Base-by-base conservation (phyloP, 1,140 invertebrate species). In the Meloidogyne chitwoodi region DNA sequence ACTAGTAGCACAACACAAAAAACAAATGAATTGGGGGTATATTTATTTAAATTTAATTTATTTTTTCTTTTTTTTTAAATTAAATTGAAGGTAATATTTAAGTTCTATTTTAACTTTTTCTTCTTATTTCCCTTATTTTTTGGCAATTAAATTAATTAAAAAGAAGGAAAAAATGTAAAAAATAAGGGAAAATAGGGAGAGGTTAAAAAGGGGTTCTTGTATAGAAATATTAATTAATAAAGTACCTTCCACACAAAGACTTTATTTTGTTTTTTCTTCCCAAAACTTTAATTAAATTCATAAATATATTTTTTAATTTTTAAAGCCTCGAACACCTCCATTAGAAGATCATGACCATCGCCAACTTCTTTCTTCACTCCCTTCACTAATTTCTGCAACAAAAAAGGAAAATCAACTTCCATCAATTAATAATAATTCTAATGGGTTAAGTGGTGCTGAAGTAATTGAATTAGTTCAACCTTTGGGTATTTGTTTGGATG, bases 251-350 rank as follows among this genome's bases (percentile, higher is more conserved):
- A n/a, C n/a, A n/a, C n/a, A n/a, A n/a, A n/a, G n/a, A n/a, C n/a
- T n/a, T n/a, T n/a, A n/a, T n/a, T n/a, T n/a, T n/a, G n/a, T n/a
- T n/a, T n/a, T n/a, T n/a, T n/a, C n/a, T n/a, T n/a, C n/a, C n/a
- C n/a, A n/a, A n/a, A n/a, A 70, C 34, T 61, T 70, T 70, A 70
- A n/a, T 11, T 5, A 10, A 41, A 41, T 41, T 65, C n/a, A n/a
- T 31, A 10, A 0, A 64, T 31, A 19, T 12, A 12, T 65, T 69
- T 69, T 62, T 14, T 29, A 12, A 26, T 74, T 74, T 74, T 74
- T 77, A n/a, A 22, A 77, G 76, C 76, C 76, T 22, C 64, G 64
- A 44, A 77, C 76, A 4, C 73, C 76, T 14, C 48, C 48, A 1
- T 26, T 68, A 27, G 62, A 65, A 44, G 64, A 75, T 19, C 62